A percentile compares a stretch with the other conserved stretches of the same genome.
Conservation (phyloP, 2,888 invertebrate genomes). For the Microdon myrmicae region DNA sequence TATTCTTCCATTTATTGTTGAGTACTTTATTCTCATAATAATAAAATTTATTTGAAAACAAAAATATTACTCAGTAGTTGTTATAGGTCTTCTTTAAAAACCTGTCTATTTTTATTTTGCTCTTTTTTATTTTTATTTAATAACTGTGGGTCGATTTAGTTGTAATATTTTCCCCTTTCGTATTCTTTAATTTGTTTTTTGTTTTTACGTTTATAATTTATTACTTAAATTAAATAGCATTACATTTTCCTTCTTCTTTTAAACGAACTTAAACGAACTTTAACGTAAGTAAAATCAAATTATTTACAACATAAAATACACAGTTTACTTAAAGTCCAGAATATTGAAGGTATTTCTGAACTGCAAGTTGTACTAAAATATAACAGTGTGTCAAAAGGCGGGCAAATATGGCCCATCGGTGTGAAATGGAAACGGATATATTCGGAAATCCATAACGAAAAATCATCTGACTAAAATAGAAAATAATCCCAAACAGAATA, state of each 20-base stretch:
- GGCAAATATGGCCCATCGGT: no score
- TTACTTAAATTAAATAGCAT: constrained; percentile 57
- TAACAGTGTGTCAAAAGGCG: no score
- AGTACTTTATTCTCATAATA: constrained; percentile 50
- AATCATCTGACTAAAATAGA: constrained; percentile 8
- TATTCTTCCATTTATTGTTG: constrained; percentile 38
- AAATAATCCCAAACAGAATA: constrained; percentile 16
- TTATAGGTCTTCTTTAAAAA: constrained; percentile 8
- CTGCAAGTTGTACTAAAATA: no score
- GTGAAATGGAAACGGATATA: no score
- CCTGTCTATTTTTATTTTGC: constrained; percentile 13
- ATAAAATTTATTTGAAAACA: constrained; percentile 50
- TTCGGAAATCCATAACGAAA: no score
- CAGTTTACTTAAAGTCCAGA: no score
- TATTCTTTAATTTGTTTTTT: constrained; percentile 16
- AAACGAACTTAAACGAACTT: constrained; percentile 18
- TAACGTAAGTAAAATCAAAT: constrained; percentile 18
- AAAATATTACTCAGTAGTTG: constrained; percentile 36
- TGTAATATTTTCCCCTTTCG: constrained; percentile 23
- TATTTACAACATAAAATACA: constrained; percentile 48
- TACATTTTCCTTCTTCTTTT: constrained; percentile 11
- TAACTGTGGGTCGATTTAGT: constrained; percentile 23
- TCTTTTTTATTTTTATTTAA: constrained; percentile 19
- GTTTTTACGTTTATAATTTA: constrained; percentile 56
- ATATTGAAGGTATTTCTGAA: no score